A percentile compares a stretch with the other conserved stretches of the same genome.
Conservation (phyloP, 1,140 invertebrate genomes). For the Diploscapter pachys region DNA sequence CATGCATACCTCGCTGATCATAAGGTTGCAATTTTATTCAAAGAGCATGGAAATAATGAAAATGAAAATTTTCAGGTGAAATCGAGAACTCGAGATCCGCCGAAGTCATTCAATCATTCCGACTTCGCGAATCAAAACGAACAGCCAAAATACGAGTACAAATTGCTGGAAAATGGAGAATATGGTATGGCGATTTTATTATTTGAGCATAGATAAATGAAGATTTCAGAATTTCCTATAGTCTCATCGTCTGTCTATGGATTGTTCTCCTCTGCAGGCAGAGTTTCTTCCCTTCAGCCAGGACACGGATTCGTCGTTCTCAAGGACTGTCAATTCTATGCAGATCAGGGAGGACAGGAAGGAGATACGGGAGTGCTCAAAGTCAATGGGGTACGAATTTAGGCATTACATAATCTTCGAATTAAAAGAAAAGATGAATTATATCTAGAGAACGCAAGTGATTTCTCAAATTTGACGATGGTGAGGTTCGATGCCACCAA, state of each 20-base stretch:
- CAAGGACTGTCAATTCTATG: constrained; percentile 22
- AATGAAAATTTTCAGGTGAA: no score
- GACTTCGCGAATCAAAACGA: no score
- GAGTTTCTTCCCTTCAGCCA: background rate
- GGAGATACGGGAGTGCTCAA: constrained; percentile 7
- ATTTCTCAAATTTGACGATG: background rate
- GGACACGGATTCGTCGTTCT: constrained; percentile 9
- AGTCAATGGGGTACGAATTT: background rate
- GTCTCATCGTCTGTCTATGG: background rate
- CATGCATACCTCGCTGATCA: no score
- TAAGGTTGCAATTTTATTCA: no score
- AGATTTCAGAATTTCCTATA: constrained; percentile 8
- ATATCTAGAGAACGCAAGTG: background rate
- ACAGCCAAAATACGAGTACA: background rate
- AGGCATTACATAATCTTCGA: no score
- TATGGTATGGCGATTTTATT: constrained; percentile 10
- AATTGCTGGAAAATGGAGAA: constrained; percentile 6
- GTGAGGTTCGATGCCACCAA: background rate
- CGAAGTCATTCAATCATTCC: no score
- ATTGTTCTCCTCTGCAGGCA: constrained; percentile 7
- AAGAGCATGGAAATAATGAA: no score
- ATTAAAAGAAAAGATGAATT: background rate
- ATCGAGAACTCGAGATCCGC: no score
- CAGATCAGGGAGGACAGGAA: constrained; percentile 13
- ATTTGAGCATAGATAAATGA: background rate